Conservation (phyloP, 2,797 vertebrate species). For the Choloepus didactylus region DNA sequence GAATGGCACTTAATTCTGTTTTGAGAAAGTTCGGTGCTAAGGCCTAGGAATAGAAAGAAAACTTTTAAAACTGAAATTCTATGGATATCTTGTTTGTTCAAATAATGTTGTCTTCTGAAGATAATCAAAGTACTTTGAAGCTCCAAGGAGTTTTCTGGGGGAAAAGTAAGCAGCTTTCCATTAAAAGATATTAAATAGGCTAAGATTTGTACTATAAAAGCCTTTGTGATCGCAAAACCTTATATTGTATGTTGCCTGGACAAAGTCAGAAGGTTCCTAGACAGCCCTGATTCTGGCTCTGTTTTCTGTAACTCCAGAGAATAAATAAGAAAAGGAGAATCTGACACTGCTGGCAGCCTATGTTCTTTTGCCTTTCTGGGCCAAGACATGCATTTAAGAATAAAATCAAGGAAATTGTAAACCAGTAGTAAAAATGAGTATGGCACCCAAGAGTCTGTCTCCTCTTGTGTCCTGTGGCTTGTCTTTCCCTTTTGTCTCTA, state of each 20-base stretch:
- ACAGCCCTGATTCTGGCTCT: conserved; percentile 44
- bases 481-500: conserved; percentile 51
- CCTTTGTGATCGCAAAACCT: conserved; percentile 51
- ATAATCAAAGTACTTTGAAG: conserved; percentile 39
- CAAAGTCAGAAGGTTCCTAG: conserved; percentile 58
- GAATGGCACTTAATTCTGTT: conserved; percentile 25
- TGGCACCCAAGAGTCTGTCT: conserved; percentile 44
- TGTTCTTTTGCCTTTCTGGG: conserved; percentile 58
- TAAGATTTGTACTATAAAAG: conserved; percentile 49
- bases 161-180: conserved; percentile 11
- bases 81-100: conserved; percentile 23
- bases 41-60: conserved; percentile 40
- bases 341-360: conserved; percentile 29
- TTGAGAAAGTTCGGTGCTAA: conserved; percentile 24
- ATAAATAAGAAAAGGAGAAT: conserved; percentile 64
- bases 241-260: conserved; percentile 6
- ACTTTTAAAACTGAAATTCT: conserved; percentile 16
- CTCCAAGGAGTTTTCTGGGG: conserved; percentile 1
- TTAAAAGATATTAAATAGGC: conserved; percentile 27
- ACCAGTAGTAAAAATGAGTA: conserved; percentile 65
- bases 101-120: conserved; percentile 43
- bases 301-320: conserved; percentile 60
- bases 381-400: conserved; percentile 74
- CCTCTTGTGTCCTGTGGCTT: not conserved
- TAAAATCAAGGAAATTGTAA: conserved; percentile 74